Percentiles rank a stretch among this genome's conserved stretches.
Evolutionary conservation across 23 tunicate species (phyloP).

Genomic region (Trididemnum nubilum): DNA sequence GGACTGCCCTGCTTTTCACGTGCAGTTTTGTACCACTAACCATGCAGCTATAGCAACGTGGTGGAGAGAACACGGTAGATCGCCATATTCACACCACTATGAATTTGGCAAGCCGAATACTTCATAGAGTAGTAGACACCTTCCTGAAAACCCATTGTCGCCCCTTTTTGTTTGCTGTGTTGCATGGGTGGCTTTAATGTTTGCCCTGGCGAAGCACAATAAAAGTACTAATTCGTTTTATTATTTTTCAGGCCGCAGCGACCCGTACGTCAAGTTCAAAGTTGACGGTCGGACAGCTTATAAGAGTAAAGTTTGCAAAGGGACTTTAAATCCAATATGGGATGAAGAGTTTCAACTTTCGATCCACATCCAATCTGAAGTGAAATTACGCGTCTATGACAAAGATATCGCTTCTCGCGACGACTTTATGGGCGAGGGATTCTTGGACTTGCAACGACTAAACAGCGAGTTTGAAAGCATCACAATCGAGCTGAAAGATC

Average conservation of each 20-base stretch:
- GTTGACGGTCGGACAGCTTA: conserved; percentile 45
- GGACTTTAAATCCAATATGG: conserved; percentile 77
- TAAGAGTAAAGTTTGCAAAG: conserved; percentile 55
- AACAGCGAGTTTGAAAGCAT: conserved; percentile 21
- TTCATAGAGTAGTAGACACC: too few relatives aligned
- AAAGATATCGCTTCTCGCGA: conserved; percentile 52
- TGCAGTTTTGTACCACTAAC: too few relatives aligned
- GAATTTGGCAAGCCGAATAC: too few relatives aligned
- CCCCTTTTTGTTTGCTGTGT: too few relatives aligned
- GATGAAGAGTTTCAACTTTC: conserved; percentile 51
- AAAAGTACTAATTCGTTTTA: too few relatives aligned
- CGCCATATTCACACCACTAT: too few relatives aligned
- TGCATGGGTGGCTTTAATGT: too few relatives aligned
- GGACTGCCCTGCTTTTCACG: too few relatives aligned
- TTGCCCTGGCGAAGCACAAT: too few relatives aligned
- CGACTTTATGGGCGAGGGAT: conserved; percentile 65
- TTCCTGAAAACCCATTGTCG: too few relatives aligned
- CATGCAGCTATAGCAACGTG: too few relatives aligned
- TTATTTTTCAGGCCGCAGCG: conserved; percentile 58
- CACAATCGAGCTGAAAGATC: conserved; percentile 41
- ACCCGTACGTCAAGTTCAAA: conserved; percentile 91
- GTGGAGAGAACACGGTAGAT: too few relatives aligned
- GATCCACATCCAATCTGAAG: background rate
- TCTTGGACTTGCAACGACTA: conserved; percentile 23
- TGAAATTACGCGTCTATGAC: conserved; percentile 52